phyloP scores from a whole-genome alignment of 2,888 invertebrate species.

The Mythimna ferrago region DNA sequence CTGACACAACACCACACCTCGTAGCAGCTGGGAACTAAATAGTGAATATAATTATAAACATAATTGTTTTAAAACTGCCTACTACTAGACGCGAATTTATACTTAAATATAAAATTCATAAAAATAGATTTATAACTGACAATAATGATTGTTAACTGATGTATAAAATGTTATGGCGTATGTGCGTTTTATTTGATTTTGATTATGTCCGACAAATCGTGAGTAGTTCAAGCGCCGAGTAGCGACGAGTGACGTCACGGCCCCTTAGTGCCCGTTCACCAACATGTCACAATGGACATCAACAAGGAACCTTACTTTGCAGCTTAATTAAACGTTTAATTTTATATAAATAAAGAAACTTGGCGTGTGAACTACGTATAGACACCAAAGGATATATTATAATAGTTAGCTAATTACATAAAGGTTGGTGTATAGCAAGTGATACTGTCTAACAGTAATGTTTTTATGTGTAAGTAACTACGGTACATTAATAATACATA shows the following conservation, averaged over 20 bases:
- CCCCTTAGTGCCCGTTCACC: conserved; percentile 28
- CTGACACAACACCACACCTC: conserved; percentile 74
- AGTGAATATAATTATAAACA: conserved; percentile 82
- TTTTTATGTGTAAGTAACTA: conserved; percentile 86
- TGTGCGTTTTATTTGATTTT: conserved; percentile 84
- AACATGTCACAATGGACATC: conserved; percentile 30
- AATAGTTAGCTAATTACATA: conserved; percentile 82
- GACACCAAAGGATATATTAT: conserved; percentile 83
- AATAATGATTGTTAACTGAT: conserved; percentile 91
- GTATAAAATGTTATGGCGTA: conserved; percentile 89
- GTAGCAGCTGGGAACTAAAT: conserved; percentile 76
- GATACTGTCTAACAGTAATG: conserved; percentile 89
- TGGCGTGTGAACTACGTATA: conserved; percentile 85
- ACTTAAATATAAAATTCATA: conserved; percentile 89
- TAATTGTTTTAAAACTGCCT: conserved; percentile 90
- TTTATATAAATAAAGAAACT: conserved; percentile 63
- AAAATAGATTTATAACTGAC: conserved; percentile 91
- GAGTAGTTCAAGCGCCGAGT: conserved; percentile 83
- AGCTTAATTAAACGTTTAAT: conserved; percentile 58
- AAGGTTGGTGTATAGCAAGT: conserved; percentile 86
- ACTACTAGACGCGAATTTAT: conserved; percentile 90
- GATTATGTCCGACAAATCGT: conserved; percentile 79
- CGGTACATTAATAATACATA: conserved; percentile 75
- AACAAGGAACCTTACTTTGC: conserved; percentile 59
- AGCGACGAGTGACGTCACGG: conserved; percentile 41